phyloP scores from a whole-genome alignment of 1,140 invertebrate genomes.

The Leucophenga varia region DNA sequence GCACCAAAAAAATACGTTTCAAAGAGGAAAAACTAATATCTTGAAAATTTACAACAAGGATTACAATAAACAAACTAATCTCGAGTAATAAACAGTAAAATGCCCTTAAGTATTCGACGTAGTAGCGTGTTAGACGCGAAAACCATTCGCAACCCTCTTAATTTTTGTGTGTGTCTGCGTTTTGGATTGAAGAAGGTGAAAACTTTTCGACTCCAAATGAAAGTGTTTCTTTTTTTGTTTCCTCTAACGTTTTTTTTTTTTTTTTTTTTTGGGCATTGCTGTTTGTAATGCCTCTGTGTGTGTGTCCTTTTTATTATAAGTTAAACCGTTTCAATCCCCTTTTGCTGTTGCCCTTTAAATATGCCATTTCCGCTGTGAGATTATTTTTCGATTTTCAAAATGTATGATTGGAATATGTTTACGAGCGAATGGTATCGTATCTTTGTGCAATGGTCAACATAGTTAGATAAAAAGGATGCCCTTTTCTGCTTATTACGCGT shows the following conservation, averaged over 20 bases:
- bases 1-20: too few species aligned
- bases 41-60: constrained; percentile 48
- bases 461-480: constrained; percentile 27
- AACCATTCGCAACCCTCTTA: too few species aligned
- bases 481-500: constrained; percentile 8
- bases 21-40: too few species aligned
- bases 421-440: constrained; percentile 40
- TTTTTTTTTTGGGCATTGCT: neutral
- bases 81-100: constrained; percentile 52
- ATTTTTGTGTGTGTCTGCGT: too few species aligned
- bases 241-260: too few species aligned
- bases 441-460: constrained; percentile 17
- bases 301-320: constrained; percentile 28
- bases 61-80: constrained; percentile 55
- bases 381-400: constrained; percentile 50
- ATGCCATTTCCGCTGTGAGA: constrained; percentile 48
- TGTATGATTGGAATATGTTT: constrained; percentile 44
- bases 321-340: constrained; percentile 47
- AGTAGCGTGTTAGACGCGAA: neutral
- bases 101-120: constrained; percentile 33
- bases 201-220: neutral
- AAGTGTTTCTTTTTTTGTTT: neutral
- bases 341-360: constrained; percentile 49
- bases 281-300: constrained; percentile 5
- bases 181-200: constrained; percentile 1